Percentiles rank a stretch among this genome's conserved stretches.
These are phyloP conservation scores for Dichetophora obliterata DNA, from an alignment of 2,888 invertebrate genomes.

Conservation along the genomic window DNA sequence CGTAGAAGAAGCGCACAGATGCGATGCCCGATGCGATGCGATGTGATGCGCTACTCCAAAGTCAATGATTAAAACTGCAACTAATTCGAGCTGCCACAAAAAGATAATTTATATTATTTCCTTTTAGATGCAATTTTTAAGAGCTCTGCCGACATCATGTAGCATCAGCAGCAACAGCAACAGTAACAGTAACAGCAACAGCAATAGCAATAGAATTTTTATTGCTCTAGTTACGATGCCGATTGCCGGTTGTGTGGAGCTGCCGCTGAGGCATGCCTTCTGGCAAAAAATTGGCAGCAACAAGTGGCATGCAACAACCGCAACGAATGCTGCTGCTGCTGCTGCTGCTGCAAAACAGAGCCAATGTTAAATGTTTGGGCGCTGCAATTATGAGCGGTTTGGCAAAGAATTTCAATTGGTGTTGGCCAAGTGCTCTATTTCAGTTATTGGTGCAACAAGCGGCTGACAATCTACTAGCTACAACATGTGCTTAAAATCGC, in stretches of 20 bases:
- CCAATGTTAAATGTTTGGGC: conserved; percentile 36
- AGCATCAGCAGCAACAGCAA: too few relatives aligned
- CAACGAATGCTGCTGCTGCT: background rate
- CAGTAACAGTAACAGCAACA: too few relatives aligned
- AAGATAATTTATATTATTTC: conserved; percentile 16
- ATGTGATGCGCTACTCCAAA: background rate
- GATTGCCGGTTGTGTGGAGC: background rate
- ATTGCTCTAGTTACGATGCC: conserved; percentile 24
- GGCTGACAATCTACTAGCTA: background rate
- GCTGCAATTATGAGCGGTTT: conserved; percentile 29
- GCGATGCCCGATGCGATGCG: background rate
- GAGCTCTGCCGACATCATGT: background rate
- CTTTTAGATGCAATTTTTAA: conserved; percentile 5
- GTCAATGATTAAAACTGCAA: conserved; percentile 33
- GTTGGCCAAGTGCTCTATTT: conserved; percentile 33
- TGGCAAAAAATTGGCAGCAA: conserved; percentile 1
- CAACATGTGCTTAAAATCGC: background rate
- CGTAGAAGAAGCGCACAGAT: background rate
- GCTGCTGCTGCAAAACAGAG: conserved; percentile 9
- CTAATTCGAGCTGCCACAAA: conserved; percentile 26
- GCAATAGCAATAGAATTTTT: conserved; percentile 8
- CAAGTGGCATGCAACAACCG: background rate
- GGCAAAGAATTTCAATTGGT: conserved; percentile 13
- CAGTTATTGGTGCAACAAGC: conserved; percentile 2
- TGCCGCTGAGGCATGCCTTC: background rate